Percentiles rank a stretch among this genome's conserved stretches.
phyloP scores from a whole-genome alignment of 2,888 invertebrate genomes.

The Alcis repandata region DNA sequence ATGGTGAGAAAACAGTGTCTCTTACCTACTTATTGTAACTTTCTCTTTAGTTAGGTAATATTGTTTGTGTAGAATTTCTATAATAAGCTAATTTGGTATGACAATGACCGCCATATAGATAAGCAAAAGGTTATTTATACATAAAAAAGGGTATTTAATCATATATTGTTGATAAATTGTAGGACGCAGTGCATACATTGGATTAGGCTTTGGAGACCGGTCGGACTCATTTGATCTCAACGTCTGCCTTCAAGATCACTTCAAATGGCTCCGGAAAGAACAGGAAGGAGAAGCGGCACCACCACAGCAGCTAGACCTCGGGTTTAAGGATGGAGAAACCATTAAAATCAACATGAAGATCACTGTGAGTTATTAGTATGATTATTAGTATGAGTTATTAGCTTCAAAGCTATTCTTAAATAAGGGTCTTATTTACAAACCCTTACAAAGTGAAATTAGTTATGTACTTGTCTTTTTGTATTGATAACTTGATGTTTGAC shows the following conservation, averaged over 20 bases:
- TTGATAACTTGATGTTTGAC: too few species aligned
- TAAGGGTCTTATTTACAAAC: neutral
- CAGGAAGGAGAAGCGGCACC: constrained; percentile 91
- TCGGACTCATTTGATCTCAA: constrained; percentile 99
- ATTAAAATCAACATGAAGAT: constrained; percentile 99
- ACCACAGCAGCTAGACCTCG: constrained; percentile 94
- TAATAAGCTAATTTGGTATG: neutral
- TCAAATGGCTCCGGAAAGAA: constrained; percentile 96
- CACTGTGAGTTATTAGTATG: constrained; percentile 87
- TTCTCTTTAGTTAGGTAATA: constrained; percentile 25
- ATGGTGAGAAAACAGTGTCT: constrained; percentile 86
- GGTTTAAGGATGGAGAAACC: constrained; percentile 99
- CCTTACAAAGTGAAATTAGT: too few species aligned
- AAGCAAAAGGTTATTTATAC: neutral
- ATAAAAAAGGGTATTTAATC: neutral
- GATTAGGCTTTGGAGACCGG: constrained; percentile 98
- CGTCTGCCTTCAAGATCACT: constrained; percentile 99
- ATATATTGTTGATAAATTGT: constrained; percentile 47
- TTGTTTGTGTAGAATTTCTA: neutral
- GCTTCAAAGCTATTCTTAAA: too few species aligned
- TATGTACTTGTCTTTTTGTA: too few species aligned
- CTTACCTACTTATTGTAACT: constrained; percentile 22
- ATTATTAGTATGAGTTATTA: too few species aligned
- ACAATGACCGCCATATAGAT: neutral
- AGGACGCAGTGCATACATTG: constrained; percentile 97